A percentile compares a stretch with the other conserved stretches of the same genome.
These are phyloP conservation scores for Hetaerina titia DNA, from an alignment of 2,888 invertebrate genomes.

Conservation along the genomic window DNA sequence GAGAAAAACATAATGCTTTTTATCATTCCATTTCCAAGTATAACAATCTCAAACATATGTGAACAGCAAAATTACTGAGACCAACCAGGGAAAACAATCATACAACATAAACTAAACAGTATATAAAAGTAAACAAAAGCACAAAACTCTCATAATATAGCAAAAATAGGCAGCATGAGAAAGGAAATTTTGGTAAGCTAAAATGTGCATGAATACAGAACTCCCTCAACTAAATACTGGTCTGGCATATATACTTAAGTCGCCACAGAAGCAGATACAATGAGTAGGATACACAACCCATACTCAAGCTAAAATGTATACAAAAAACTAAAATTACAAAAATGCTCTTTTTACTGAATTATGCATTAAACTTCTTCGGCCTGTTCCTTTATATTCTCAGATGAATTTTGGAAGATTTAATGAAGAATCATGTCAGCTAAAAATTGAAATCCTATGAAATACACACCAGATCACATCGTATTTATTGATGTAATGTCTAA, in stretches of 20 bases:
- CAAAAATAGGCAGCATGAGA: neutral
- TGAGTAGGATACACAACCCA: neutral
- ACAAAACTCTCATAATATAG: neutral
- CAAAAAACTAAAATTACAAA: no score
- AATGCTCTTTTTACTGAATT: no score
- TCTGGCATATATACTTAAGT: neutral
- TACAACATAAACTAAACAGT: neutral
- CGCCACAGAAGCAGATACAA: neutral
- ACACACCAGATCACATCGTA: no score
- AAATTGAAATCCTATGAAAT: no score
- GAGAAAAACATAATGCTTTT: no score
- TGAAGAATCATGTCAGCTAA: no score
- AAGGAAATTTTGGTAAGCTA: neutral
- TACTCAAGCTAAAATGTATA: neutral
- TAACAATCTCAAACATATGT: neutral
- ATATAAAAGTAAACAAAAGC: neutral
- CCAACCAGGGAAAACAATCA: neutral
- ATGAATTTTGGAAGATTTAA: no score
- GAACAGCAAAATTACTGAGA: neutral
- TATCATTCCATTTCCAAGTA: neutral
- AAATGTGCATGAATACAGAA: neutral
- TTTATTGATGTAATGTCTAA: no score
- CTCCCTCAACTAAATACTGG: neutral
- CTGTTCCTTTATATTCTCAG: no score
- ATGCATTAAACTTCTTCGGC: no score